phyloP scores from a whole-genome alignment of 1,140 invertebrate genomes.

The Halictus rubicundus region DNA sequence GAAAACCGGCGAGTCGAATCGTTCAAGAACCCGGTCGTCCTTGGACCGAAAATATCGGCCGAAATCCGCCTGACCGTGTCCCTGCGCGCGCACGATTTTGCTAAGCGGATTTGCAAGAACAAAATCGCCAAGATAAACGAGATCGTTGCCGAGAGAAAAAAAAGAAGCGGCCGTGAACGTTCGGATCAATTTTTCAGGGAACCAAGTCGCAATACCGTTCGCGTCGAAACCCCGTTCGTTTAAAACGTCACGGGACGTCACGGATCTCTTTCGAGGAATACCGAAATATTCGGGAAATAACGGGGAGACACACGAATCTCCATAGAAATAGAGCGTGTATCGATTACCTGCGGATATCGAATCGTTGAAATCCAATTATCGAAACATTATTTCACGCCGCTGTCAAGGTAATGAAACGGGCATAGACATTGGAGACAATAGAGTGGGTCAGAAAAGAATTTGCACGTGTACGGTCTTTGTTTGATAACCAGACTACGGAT shows the following conservation, averaged over 20 bases:
- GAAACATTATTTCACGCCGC: too few species aligned
- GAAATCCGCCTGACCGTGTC: not conserved
- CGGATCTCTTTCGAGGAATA: not conserved
- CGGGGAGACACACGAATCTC: too few species aligned
- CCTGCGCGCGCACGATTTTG: not conserved
- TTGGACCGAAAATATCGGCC: constrained; percentile 2
- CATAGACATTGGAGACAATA: too few species aligned
- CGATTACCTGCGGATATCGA: too few species aligned
- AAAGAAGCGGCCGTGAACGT: not conserved
- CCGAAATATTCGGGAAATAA: not conserved
- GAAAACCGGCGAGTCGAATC: not conserved
- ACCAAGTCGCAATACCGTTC: constrained; percentile 19
- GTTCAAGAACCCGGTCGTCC: not conserved
- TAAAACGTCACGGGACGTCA: not conserved
- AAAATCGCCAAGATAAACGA: not conserved
- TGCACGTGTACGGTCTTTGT: too few species aligned
- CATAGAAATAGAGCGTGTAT: too few species aligned
- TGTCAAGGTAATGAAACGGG: too few species aligned
- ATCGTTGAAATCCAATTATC: not conserved
- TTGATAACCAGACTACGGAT: too few species aligned
- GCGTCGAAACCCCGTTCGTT: not conserved
- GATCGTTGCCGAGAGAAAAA: too few species aligned
- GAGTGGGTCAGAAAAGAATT: too few species aligned
- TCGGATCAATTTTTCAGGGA: constrained; percentile 34
- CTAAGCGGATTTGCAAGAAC: too few species aligned